Base-by-base conservation (phyloP, 2,888 invertebrate species). In the Asteroscopus sphinx region DNA sequence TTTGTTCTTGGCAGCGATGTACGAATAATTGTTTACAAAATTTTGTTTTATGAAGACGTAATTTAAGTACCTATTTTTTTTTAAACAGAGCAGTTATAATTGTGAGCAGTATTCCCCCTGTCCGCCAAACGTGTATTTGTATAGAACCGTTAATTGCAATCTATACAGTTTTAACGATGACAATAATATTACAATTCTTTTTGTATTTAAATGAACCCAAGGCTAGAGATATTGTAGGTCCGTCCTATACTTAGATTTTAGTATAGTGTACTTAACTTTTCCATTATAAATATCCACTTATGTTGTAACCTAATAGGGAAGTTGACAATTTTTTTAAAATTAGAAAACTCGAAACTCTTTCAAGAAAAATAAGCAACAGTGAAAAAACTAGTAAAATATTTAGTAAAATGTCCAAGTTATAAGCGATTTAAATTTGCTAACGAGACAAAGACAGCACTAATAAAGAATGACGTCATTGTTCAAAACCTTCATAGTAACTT, bases 171-270 rank as follows among this genome's bases (percentile, higher is more conserved):
- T 56, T 39, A 66, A 70, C 33, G 51, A 75, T 65, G 74, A 75
- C 74, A 75, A 75, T 75, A 75, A 75, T 58, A 55, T 53, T 33
- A 54, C 42, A 60, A 55, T 47, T 65, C 58, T 41, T 37, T 59
- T 51, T 58, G 42, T 58, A 62, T 54, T 45, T 35, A 46, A 46
- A 47, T 52, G 36, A 48, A 52, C 13, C 25, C 64, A 53, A 55
- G 53, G 44, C 33, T 56, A 58, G 39, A 55, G 15, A 52, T 60
- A 56, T 56, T 32, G 35, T 68, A 67, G 73, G 53, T 60, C 75
- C 69, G 69, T 75, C 74, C 69, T 57, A 21, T 69, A 36, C 21
- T 41, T 65, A 62, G 49, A 54, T 47, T 21, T 40, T 56, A 66
- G 42, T 30, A 33, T 57, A 60, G 25, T 45, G 8, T 51, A 51